These are phyloP conservation scores for Cyprinodon variegatus DNA, from an alignment of 2,113 vertebrate genomes.

Conservation along the genomic window DNA sequence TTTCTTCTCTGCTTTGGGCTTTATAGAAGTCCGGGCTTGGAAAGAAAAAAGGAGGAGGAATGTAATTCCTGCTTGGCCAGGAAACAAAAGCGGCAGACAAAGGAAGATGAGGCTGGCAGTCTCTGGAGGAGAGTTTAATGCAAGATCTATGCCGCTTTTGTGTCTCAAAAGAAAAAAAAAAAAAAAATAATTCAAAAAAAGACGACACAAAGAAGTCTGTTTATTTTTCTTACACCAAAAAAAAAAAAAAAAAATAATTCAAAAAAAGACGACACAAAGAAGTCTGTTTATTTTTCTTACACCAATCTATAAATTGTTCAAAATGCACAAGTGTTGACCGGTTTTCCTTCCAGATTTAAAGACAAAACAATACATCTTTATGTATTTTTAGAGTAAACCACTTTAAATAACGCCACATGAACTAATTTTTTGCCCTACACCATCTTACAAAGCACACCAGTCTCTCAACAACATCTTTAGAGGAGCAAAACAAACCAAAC, in stretches of 20 bases:
- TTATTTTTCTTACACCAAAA: constrained; percentile 2
- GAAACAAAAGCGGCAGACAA: constrained; percentile 75
- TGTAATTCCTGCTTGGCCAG: constrained; percentile 66
- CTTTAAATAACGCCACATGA: constrained; percentile 16
- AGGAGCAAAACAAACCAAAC: constrained; percentile 43
- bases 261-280: neutral
- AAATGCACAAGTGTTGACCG: neutral
- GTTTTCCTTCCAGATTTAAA: neutral
- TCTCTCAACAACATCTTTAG: constrained; percentile 12
- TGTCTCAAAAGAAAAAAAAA: constrained; percentile 37
- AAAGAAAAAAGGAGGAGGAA: constrained; percentile 54
- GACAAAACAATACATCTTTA: neutral
- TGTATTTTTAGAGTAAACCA: neutral
- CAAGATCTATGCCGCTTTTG: constrained; percentile 36
- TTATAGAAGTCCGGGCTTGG: constrained; percentile 36
- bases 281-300: neutral
- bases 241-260: constrained; percentile 40
- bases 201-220: neutral
- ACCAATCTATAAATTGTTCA: neutral
- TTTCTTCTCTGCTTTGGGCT: constrained; percentile 54
- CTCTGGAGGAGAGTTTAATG: constrained; percentile 60
- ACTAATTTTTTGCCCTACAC: constrained; percentile 32
- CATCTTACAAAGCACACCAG: constrained; percentile 19
- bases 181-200: constrained; percentile 30
- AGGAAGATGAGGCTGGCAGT: constrained; percentile 69